Evolutionary conservation across 2,888 invertebrate genomes (phyloP).

Genomic region (Acanthosoma haemorrhoidale): DNA sequence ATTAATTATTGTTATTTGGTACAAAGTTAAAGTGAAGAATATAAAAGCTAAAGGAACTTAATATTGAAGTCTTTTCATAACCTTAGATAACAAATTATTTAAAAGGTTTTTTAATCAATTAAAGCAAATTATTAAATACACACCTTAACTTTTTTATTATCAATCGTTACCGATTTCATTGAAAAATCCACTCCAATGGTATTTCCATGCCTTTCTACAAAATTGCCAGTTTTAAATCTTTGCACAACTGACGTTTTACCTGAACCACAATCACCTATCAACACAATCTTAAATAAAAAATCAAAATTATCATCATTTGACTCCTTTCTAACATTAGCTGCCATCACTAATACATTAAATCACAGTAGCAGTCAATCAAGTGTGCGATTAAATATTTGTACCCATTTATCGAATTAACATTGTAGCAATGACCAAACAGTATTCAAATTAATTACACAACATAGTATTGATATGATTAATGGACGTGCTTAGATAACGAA

Average conservation of each 20-base stretch:
- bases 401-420: background rate
- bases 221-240: slow-evolving; percentile 91
- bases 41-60: background rate
- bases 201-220: slow-evolving; percentile 89
- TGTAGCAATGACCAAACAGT: no score
- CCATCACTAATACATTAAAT: slow-evolving; percentile 1
- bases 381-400: background rate
- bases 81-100: background rate
- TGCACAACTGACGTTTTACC: slow-evolving; percentile 94
- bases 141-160: slow-evolving; percentile 93
- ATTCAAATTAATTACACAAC: no score
- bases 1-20: no score
- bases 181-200: slow-evolving; percentile 98
- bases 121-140: slow-evolving; percentile 35
- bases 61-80: background rate
- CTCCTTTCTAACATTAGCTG: slow-evolving; percentile 45
- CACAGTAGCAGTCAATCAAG: background rate
- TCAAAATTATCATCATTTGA: slow-evolving; percentile 78
- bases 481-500: no score
- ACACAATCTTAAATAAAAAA: slow-evolving; percentile 89
- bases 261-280: slow-evolving; percentile 86
- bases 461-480: no score
- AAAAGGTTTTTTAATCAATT: background rate
- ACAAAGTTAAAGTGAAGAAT: background rate
- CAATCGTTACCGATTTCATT: slow-evolving; percentile 92